phyloP scores from a whole-genome alignment of 2,888 invertebrate genomes.

The Caenorhabditis sp. region DNA sequence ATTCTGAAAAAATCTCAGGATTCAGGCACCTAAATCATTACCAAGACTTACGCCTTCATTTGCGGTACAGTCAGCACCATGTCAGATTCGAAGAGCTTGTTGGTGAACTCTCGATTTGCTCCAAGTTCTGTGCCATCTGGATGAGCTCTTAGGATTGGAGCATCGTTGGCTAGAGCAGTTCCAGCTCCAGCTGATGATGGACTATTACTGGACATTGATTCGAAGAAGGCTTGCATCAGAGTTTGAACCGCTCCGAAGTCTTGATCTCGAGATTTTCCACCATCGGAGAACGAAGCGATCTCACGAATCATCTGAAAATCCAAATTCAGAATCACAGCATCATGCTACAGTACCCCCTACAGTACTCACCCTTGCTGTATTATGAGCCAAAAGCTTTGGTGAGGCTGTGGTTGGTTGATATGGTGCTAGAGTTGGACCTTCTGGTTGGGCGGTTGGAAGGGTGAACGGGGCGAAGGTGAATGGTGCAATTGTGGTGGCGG shows the following conservation, averaged over 20 bases:
- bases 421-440: constrained; percentile 31
- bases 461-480: constrained; percentile 38
- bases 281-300: constrained; percentile 49
- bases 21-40: not conserved
- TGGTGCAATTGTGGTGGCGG: constrained; percentile 18
- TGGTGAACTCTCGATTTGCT: constrained; percentile 62
- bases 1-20: constrained; percentile 20
- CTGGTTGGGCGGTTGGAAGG: constrained; percentile 18
- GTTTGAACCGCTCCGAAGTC: constrained; percentile 55
- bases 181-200: not conserved
- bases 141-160: constrained; percentile 44
- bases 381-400: constrained; percentile 51
- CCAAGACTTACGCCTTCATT: constrained; percentile 56
- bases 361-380: constrained; percentile 42
- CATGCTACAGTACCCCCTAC: too few relatives aligned
- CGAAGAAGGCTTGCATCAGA: constrained; percentile 64
- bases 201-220: constrained; percentile 46
- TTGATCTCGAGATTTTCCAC: constrained; percentile 27
- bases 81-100: constrained; percentile 67
- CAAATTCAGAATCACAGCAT: not conserved
- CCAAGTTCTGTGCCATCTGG: constrained; percentile 67
- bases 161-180: constrained; percentile 14
- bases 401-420: constrained; percentile 33
- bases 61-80: constrained; percentile 67
- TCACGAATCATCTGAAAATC: constrained; percentile 49